Evolutionary conservation across 1,140 invertebrate species (phyloP).

Genomic region (Drosophila lowei): DNA sequence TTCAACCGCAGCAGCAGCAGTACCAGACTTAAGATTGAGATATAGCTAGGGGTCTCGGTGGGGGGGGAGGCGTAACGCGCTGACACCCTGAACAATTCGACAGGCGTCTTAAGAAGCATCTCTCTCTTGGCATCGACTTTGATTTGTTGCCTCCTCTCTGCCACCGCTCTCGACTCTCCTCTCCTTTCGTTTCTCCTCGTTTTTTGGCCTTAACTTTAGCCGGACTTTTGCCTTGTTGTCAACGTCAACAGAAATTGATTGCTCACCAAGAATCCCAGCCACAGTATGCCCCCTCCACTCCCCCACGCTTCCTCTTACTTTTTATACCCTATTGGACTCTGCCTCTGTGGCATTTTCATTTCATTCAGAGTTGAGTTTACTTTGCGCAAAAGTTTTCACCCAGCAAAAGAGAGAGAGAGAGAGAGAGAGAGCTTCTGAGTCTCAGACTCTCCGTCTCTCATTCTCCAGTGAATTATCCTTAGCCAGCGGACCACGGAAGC

Average conservation of each 20-base stretch:
- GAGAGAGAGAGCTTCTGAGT: constrained; percentile 39
- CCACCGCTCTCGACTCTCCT: constrained; percentile 29
- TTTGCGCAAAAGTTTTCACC: constrained; percentile 70
- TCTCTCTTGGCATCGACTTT: constrained; percentile 54
- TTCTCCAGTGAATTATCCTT: constrained; percentile 73
- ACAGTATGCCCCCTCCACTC: background rate
- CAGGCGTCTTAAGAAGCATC: constrained; percentile 73
- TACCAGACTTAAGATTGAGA: constrained; percentile 58
- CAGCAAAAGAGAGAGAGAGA: constrained; percentile 1
- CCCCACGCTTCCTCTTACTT: constrained; percentile 7
- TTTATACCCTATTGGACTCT: constrained; percentile 61
- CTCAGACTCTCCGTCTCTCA: constrained; percentile 29
- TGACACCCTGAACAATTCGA: constrained; percentile 59
- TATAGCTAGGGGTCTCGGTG: constrained; percentile 29
- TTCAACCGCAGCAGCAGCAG: constrained; percentile 60
- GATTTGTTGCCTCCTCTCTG: constrained; percentile 61
- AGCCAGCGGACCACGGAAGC: constrained; percentile 74
- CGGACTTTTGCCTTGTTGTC: constrained; percentile 81
- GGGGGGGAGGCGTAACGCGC: constrained; percentile 32
- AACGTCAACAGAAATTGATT: constrained; percentile 82
- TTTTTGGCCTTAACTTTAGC: constrained; percentile 70
- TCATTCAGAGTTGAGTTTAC: constrained; percentile 78
- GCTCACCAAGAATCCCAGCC: constrained; percentile 59
- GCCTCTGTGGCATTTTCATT: constrained; percentile 80
- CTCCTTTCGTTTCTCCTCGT: constrained; percentile 4